Base-by-base conservation (phyloP, 2,113 vertebrate genomes). In the Cyprinus carpio region DNA sequence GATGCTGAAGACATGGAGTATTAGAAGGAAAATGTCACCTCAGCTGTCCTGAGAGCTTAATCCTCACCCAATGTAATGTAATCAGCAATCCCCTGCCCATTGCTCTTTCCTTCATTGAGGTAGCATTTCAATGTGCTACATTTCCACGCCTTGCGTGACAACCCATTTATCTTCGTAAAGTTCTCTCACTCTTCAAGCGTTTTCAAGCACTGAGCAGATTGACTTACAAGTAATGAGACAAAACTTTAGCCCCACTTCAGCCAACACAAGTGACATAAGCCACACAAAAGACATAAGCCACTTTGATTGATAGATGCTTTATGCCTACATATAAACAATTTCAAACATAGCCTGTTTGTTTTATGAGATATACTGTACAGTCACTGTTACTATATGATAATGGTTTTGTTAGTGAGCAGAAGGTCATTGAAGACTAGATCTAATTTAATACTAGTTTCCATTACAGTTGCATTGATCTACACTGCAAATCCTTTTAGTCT, bases 381-480 rank as follows among this genome's bases (percentile, higher is more conserved):
- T 56, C 27, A 20, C 20, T 8, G 27, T 72, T 31, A 72, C 81
- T 54, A 54, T 54, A 67, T 51, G 79, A 81, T 62, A 62, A 27
- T 51, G 62, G 27, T 56, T 82, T 72, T 56, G 31, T 54, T 65
- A 16, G 46, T 71, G 49, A 82, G 81, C 40, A 54, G 64, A 82
- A 82, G 81, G 81, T 82, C 81, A 71, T 54, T 34, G 65, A 82
- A 49, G 43, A 69, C 80, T 37, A 49, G n/a, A 34, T 72, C 43
- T 81, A 81, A 65, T 81, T 51, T 81, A 81, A 67, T 67, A 81
- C 34, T 54, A 23, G 65, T 82, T 69, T 82, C 65, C 81, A 72
- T 82, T 82, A 72, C 81, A 72, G 65, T 72, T 69, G 81, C 65
- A 72, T 82, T 82, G 81, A 72, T 82, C 81, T 69, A 72, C 65